Conservation (phyloP, 2,888 invertebrate genomes). For the Apamea anceps region DNA sequence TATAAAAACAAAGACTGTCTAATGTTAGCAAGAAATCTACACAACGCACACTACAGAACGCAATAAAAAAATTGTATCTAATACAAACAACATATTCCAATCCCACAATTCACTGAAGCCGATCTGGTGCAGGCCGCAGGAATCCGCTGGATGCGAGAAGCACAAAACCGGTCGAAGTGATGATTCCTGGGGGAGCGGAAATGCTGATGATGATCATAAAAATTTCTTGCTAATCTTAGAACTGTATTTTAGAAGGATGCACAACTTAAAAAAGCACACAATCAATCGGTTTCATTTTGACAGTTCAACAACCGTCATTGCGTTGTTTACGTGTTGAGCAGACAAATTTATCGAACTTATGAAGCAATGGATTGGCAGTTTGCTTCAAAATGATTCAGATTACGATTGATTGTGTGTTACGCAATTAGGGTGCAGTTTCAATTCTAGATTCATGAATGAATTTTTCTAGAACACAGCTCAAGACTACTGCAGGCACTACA, state of each 20-base stretch:
- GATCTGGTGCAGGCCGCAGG: background rate
- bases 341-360: no score
- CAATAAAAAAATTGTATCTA: background rate
- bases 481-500: background rate
- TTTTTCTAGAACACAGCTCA: constrained; percentile 7
- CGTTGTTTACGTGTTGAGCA: no score
- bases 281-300: no score
- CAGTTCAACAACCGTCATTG: no score
- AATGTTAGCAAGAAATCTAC: background rate
- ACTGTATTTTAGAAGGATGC: background rate
- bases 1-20: background rate
- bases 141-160: background rate
- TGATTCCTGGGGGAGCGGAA: background rate
- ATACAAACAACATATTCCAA: background rate
- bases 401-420: no score
- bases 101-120: background rate
- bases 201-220: background rate
- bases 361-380: no score
- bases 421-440: no score
- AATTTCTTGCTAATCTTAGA: background rate
- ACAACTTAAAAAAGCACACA: background rate
- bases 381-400: no score
- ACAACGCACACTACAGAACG: background rate
- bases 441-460: background rate
- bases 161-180: background rate